A percentile compares a stretch with the other conserved stretches of the same genome.
Evolutionary conservation across 2,113 vertebrate species (phyloP).

Genomic region (Brachyhypopomus gauderio): DNA sequence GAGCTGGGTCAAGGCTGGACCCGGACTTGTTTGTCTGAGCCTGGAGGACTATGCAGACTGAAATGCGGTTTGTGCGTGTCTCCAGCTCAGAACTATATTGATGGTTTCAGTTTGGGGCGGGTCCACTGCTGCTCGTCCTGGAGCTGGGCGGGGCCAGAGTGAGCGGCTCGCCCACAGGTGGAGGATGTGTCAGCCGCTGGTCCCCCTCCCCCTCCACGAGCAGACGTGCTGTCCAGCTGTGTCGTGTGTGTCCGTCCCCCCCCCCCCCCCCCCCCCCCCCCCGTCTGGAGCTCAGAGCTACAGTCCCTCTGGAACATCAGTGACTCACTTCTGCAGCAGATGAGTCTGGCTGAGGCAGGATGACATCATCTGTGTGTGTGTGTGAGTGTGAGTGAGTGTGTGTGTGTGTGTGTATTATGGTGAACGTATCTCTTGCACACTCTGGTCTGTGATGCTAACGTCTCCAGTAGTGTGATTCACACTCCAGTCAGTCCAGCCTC

Average conservation of each 20-base stretch:
- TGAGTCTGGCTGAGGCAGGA: conserved; percentile 44
- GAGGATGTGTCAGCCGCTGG: neutral
- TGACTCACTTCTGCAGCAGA: conserved; percentile 47
- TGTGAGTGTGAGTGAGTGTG: neutral
- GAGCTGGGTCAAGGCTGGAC: neutral
- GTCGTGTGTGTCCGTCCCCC: too few species aligned
- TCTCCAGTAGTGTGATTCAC: conserved; percentile 16
- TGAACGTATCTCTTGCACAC: neutral
- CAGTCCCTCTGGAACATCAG: conserved; percentile 23
- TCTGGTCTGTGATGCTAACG: conserved; percentile 16
- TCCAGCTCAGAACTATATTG: too few species aligned
- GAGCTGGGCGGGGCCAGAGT: too few species aligned
- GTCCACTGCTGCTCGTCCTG: too few species aligned
- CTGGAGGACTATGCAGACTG: too few species aligned
- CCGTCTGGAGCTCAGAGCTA: neutral
- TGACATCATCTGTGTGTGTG: conserved; percentile 45
- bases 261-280: neutral
- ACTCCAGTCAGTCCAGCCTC: neutral
- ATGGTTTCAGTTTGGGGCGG: too few species aligned
- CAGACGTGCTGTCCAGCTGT: neutral
- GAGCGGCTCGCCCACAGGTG: neutral
- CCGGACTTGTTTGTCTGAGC: too few species aligned
- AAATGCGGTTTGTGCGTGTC: too few species aligned
- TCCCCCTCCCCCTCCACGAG: neutral
- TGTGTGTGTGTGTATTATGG: conserved; percentile 5